phyloP scores from a whole-genome alignment of 2,888 invertebrate species.

The Agrotis segetum region DNA sequence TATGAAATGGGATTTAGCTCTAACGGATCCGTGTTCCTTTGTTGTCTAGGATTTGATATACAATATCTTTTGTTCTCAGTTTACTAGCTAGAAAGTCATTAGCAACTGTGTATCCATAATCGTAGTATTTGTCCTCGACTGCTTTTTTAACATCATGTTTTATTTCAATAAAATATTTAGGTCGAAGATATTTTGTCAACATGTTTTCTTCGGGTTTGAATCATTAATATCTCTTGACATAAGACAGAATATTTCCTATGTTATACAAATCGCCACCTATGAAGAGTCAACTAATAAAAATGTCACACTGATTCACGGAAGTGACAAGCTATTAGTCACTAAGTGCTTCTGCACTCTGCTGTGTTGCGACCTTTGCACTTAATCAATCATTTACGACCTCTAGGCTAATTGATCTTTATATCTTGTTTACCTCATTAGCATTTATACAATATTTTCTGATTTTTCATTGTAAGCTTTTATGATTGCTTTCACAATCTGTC shows the following conservation, averaged over 20 bases:
- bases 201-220: slow-evolving; percentile 20
- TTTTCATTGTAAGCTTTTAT: not conserved
- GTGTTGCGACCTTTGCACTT: slow-evolving; percentile 40
- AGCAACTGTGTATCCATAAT: slow-evolving; percentile 19
- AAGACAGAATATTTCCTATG: slow-evolving; percentile 43
- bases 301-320: slow-evolving; percentile 47
- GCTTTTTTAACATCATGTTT: slow-evolving; percentile 10
- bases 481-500: too few relatives aligned
- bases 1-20: slow-evolving; percentile 21
- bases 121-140: slow-evolving; percentile 25
- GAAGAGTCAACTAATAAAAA: slow-evolving; percentile 52
- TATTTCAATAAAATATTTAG: slow-evolving; percentile 43
- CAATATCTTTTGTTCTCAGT: slow-evolving; percentile 21
- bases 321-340: slow-evolving; percentile 45
- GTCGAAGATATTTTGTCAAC: slow-evolving; percentile 47
- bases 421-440: not conserved
- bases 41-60: slow-evolving; percentile 37
- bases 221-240: slow-evolving; percentile 43
- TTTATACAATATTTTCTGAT: not conserved
- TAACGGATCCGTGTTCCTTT: slow-evolving; percentile 21
- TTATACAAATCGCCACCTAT: slow-evolving; percentile 23
- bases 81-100: slow-evolving; percentile 40
- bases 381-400: slow-evolving; percentile 2
- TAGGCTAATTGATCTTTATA: not conserved
- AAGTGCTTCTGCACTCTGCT: slow-evolving; percentile 19